Base-by-base conservation (phyloP, 1,140 invertebrate genomes). In the Drosophila malerkotliana region DNA sequence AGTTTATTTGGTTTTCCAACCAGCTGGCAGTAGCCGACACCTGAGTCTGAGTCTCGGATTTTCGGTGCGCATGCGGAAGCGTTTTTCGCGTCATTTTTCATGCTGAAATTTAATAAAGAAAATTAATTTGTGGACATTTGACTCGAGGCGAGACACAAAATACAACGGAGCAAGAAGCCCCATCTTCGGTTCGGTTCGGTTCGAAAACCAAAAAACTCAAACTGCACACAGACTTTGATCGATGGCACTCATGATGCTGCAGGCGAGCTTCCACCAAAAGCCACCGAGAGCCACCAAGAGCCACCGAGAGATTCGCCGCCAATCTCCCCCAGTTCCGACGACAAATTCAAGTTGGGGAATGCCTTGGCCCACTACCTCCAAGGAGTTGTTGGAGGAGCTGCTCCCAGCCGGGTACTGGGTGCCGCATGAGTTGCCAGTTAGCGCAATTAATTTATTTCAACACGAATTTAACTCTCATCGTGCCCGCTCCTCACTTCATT, bases 101-200 rank as follows among this genome's bases (percentile, higher is more conserved):
- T 88, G 83, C 83, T 89, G 84, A 88, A 88, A 88, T 88, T 88
- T 88, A 88, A 88, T 88, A 88, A 88, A 88, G 83, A 88, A 88
- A 88, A 88, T 88, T 88, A 88, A 88, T 88, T 88, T 88, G 83
- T 88, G 83, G 83, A 88, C 83, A 88, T 88, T 88, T 88, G 84
- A 88, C 83, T 88, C 76, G 83, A 88, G 83, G 83, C 82, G 78
- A 87, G 75, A 88, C 83, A 78, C 77, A 81, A 77, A 77, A 52
- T 37, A 68, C 47, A 71, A 60, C 48, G 55, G 26, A 15, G 9
- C 30, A 15, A 32, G 28, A 53, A 41, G 52, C 9, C 26, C 12
- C 28, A 62, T 28, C 59, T 62, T 51, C 58, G n/a, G 24, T 12
- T 15, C 30, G 32, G 28, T 60, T 47, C 32, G 45, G 48, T 47